Evolutionary conservation across 2,797 vertebrate species (phyloP), one percentile per base, ranked within the genome.

Genomic region (Holocentrus rufus): DNA sequence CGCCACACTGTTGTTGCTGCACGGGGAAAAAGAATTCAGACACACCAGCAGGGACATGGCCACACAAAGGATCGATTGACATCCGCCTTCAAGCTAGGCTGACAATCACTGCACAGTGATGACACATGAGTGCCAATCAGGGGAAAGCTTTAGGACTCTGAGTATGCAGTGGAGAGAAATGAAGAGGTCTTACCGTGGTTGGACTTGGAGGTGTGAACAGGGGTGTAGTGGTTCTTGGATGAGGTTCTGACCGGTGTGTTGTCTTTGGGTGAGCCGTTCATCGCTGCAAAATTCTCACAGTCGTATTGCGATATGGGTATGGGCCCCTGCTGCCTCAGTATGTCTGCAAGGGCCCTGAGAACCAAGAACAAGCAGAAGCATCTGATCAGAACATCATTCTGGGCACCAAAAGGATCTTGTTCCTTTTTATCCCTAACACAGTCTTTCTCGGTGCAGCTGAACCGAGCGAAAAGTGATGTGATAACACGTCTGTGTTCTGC

Each of bases 251-350:
- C 94, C 0, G 97, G 97, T 0, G 97, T 98, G 93, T 96, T 96
- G 87, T 98, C 97, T 95, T 98, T 99, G 90, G 97, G 95, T 72
- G 97, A 96, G 89, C 95, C 95, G 86, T 98, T 95, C 87, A 98
- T 96, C 65, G 95, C 96, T n/a, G 97, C 95, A 83, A 99, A 97
- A 79, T 96, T 96, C 92, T 98, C 97, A 93, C 97, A 96, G 94
- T 99, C 97, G 70, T 97, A 99, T 88, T 99, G 97, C 72, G 97
- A 97, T 85, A 99, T 98, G 72, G 97, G 97, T 85, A 98, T 98
- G 85, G 97, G 97, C 90, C 97, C 97, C 94, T 99, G 97, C 89
- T 98, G 97, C 93, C 96, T 95, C 90, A 99, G 91, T 89, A 99
- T 99, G 92, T 99, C 97, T 53, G 97, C 97, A 84, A 99, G 96